A percentile compares a stretch with the other conserved stretches of the same genome.
These are phyloP conservation scores for Athalia cordata DNA, from an alignment of 2,888 invertebrate species.

Conservation along the genomic window DNA sequence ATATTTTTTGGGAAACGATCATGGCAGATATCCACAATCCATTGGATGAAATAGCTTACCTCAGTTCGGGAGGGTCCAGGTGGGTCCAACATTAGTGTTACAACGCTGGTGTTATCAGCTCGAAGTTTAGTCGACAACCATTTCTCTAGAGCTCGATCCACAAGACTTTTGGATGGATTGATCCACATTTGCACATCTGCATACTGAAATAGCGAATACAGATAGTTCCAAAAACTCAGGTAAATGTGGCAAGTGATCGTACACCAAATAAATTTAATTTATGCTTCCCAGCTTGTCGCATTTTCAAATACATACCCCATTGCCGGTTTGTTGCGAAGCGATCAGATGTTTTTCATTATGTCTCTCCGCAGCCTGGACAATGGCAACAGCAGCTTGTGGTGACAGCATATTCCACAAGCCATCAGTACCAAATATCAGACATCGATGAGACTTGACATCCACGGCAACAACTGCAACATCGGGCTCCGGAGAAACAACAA, in stretches of 20 bases:
- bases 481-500: constrained; percentile 98
- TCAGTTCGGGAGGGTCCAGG: constrained; percentile 86
- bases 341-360: constrained; percentile 82
- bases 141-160: constrained; percentile 86
- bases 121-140: constrained; percentile 92
- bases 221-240: constrained; percentile 31
- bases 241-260: neutral
- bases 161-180: constrained; percentile 94
- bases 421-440: constrained; percentile 96
- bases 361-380: constrained; percentile 88
- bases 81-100: constrained; percentile 93
- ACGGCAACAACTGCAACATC: constrained; percentile 92
- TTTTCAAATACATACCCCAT: constrained; percentile 58
- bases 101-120: constrained; percentile 97
- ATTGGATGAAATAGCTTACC: constrained; percentile 68
- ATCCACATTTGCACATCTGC: constrained; percentile 79
- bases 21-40: neutral
- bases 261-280: neutral
- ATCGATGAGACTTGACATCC: constrained; percentile 79
- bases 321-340: constrained; percentile 70
- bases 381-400: constrained; percentile 87
- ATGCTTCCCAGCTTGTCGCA: neutral
- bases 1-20: neutral
- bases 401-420: constrained; percentile 97
- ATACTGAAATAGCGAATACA: constrained; percentile 55